Evolutionary conservation across 2,888 invertebrate genomes (phyloP), one percentile per base, ranked within the genome.

Genomic region (Pandemis corylana): DNA sequence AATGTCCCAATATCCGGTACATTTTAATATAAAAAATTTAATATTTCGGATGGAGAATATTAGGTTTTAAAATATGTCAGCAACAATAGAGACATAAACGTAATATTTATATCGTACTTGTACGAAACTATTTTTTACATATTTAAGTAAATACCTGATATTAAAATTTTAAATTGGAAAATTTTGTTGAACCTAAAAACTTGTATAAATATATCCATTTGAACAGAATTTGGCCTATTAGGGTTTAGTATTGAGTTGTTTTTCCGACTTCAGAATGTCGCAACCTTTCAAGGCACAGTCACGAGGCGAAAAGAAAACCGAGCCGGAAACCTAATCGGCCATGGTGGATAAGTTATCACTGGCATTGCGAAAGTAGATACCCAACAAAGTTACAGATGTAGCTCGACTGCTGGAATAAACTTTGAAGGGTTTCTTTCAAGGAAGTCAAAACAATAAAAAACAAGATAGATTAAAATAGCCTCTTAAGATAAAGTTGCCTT

Each of bases 321-420:
- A 66, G 62, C 46, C 67, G 71, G 75, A 71, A 75, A 75, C 71
- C 67, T 75, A 75, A 75, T 75, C 75, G 71, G 71, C 71, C 71
- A 71, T 71, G 70, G 46, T 67, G 61, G 67, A 67, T 66, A 74
- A 66, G 66, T 61, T 71, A 71, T 75, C 70, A 62, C 41, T 71
- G 62, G 71, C 66, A 75, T 67, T 75, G 53, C 75, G 71, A 75
- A 75, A 75, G 75, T 75, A 65, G 49, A 4, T 46, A 36, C 28
- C 28, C 28, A 66, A 44, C 10, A 15, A 51, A 67, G 41, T 64
- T n/a, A 62, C 2, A 36, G 49, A 66, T 36, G 66, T 51, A 41
- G 46, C 36, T 12, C 5, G 12, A 63, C 28, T 36, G 28, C 2
- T 36, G n/a, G 41, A 62, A 36, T 36, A 36, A 42, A 28, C n/a